Evolutionary conservation across 1,140 invertebrate genomes (phyloP), one percentile per base, ranked within the genome.

Genomic region (Brachionus rubens): DNA sequence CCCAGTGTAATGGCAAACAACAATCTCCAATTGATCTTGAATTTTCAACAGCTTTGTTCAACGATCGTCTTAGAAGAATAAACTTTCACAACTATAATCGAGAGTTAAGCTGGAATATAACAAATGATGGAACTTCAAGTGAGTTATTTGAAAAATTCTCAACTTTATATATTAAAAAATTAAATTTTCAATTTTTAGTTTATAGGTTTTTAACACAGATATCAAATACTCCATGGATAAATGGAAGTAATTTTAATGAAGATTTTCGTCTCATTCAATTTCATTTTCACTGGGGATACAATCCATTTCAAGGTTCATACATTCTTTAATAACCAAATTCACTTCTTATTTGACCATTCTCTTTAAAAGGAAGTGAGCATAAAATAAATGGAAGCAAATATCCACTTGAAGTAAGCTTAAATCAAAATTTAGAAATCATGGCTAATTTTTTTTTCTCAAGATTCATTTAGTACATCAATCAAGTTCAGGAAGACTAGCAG

Each of bases 281-380:
- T 52, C 48, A 52, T 26, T 52, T 52, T 52, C 48, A 52, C 14
- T 52, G 48, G 48, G 48, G 48, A 10, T 52, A 52, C 10, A 52
- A 52, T 52, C 12, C 24, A 3, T 52, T 26, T 26, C 48, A 52
- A 28, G 48, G 48, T 52, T 48, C 14, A 2, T 40, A 40, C 4
- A 6, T 40, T 40, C 12, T 4, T 12, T 6, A 6, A 4, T 6
- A 6, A 12, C 4, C 4, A 40, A 40, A 40, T 40, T 40, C 12
- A n/a, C 4, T 40, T 40, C 12, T 40, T 6, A 40, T 40, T 6
- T 40, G n/a, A n/a, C n/a, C n/a, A n/a, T n/a, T n/a, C n/a, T n/a
- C n/a, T n/a, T n/a, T n/a, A n/a, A n/a, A n/a, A n/a, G n/a, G n/a
- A n/a, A 46, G 43, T 46, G 48, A 52, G 16, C 48, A 52, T 52